Evolutionary conservation across 2,113 vertebrate genomes (phyloP).

Genomic region (Urocolius indicus): DNA sequence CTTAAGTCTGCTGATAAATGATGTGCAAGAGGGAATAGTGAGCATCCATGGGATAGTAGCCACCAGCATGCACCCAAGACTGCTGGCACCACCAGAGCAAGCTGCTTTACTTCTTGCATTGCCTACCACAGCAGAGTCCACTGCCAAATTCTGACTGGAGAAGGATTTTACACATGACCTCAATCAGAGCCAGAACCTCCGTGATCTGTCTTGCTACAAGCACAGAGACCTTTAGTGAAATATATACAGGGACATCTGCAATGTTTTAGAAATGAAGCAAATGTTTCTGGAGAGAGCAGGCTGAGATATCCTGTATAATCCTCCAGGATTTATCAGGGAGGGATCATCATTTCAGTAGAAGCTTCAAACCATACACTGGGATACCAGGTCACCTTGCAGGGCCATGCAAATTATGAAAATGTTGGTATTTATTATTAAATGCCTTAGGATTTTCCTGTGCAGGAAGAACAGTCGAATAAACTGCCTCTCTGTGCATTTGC

Average conservation of each 20-base stretch:
- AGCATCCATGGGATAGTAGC: neutral
- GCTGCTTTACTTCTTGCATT: neutral
- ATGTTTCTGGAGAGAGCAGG: fast-evolving
- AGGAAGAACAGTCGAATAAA: neutral
- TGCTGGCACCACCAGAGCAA: fast-evolving
- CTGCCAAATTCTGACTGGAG: neutral
- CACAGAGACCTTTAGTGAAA: neutral
- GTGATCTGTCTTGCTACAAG: fast-evolving
- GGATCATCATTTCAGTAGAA: neutral
- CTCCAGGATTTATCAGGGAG: neutral
- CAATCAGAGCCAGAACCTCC: too few relatives aligned
- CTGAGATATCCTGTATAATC: neutral
- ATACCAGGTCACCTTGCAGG: neutral
- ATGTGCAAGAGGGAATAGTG: fast-evolving
- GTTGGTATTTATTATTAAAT: neutral
- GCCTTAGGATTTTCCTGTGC: neutral
- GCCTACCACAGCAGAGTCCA: neutral
- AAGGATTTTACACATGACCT: fast-evolving
- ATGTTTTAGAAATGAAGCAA: neutral
- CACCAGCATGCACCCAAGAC: neutral
- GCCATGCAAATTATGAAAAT: neutral
- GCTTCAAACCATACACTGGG: neutral
- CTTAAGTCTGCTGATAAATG: neutral
- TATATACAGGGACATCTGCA: fast-evolving
- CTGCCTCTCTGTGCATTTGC: neutral